Evolutionary conservation across 2,888 invertebrate species (phyloP), one percentile per base, ranked within the genome.

Genomic region (Stenodera caucasica): DNA sequence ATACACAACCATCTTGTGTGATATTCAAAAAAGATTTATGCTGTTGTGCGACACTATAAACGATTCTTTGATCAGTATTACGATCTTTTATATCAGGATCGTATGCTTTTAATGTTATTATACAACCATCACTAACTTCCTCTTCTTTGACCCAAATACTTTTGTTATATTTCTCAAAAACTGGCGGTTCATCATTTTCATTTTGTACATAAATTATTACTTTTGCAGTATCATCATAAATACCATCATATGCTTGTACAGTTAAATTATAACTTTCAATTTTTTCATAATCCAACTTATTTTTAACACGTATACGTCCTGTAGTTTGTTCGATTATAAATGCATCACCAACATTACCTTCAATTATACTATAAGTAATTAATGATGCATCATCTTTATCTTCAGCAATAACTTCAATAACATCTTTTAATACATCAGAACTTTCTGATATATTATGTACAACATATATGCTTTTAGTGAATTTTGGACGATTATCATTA

Each of bases 401-500:
- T 58, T 87, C 81, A 0, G 97, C 97, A 67, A 88, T 89, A 0
- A 98, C 95, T 80, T 94, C 92, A 49, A 93, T 91, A 7, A 96
- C 93, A 55, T 90, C 85, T 61, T 88, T 88, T 73, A 92, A 91
- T 23, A 88, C 86, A 76, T 96, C 93, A 2, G 92, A 90, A 78
- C 92, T 90, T 81, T 96, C 97, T 30, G 87, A 86, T 67, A 93
- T 86, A 54, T 88, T 86, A 69, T 89, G 88, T 0, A 91, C 90
- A 15, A 88, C 83, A 77, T 92, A 93, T 6, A 86, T 83, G 0
- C 84, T 80, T 74, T 90, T 85, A n/a, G 89, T 89, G 77, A 98
- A 98, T 71, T 87, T 87, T 0, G 98, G 98, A 18, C 89, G 86
- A 79, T 98, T 98, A 80, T 98, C 98, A 79, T 98, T 98, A 77